These are phyloP conservation scores for Amphiprion clarkii DNA, from an alignment of 2,797 vertebrate genomes.

Conservation along the genomic window DNA sequence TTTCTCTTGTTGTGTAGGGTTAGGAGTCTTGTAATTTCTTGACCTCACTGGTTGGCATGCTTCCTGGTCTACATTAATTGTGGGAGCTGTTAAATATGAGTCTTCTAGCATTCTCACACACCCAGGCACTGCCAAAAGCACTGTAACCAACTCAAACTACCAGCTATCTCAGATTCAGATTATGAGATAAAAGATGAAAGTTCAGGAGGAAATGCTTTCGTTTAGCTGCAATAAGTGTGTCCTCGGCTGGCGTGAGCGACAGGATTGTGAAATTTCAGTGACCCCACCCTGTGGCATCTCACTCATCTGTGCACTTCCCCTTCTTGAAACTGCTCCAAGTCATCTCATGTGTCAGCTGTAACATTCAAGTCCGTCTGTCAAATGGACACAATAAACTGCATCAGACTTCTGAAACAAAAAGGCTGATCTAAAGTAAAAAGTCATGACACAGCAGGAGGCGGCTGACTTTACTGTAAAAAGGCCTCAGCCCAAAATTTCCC, in stretches of 20 bases:
- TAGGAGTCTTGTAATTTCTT: too few species aligned
- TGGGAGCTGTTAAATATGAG: not conserved
- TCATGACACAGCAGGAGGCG: slow-evolving; percentile 10
- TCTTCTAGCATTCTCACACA: too few species aligned
- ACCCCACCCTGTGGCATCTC: not conserved
- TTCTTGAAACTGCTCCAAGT: slow-evolving; percentile 12
- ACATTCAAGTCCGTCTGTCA: slow-evolving; percentile 5
- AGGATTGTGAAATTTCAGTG: slow-evolving; percentile 13
- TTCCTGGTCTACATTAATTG: not conserved
- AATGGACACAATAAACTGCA: not conserved
- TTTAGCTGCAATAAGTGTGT: not conserved
- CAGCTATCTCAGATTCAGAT: slow-evolving; percentile 2
- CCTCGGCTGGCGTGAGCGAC: slow-evolving; percentile 8
- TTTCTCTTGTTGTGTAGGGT: too few species aligned
- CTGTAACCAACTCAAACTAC: not conserved
- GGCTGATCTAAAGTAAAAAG: not conserved
- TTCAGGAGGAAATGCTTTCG: slow-evolving; percentile 1
- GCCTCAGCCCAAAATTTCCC: not conserved
- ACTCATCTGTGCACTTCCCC: not conserved
- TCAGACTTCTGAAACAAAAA: not conserved
- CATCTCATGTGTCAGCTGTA: slow-evolving; percentile 34
- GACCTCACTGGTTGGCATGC: too few species aligned
- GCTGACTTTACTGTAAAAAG: not conserved
- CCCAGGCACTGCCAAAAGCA: too few species aligned
- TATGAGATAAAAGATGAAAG: not conserved